phyloP scores from a whole-genome alignment of 2,113 vertebrate species.

The Chelonoidis abingdonii region DNA sequence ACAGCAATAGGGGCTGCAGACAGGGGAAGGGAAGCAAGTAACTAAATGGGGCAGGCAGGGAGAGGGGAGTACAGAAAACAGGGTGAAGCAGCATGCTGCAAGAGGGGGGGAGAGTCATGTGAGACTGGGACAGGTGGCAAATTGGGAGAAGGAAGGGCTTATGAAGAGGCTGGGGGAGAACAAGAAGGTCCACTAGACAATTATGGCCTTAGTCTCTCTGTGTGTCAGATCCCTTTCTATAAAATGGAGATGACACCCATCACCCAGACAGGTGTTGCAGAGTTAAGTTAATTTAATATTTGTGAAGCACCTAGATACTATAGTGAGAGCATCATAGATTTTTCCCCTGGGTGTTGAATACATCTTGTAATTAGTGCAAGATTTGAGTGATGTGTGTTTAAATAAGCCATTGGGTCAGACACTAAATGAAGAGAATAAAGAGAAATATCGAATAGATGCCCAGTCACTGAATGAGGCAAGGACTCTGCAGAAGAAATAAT shows the following conservation, averaged over 20 bases:
- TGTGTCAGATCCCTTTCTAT: background rate
- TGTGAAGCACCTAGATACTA: background rate
- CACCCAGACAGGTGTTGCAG: background rate
- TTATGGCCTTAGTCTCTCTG: background rate
- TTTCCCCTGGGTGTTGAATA: background rate
- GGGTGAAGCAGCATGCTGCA: too few species aligned
- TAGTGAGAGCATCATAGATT: background rate
- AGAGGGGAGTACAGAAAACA: too few species aligned
- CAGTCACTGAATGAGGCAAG: too few species aligned
- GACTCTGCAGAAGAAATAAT: background rate
- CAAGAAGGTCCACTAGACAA: too few species aligned
- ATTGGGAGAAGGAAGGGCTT: too few species aligned
- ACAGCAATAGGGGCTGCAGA: too few species aligned
- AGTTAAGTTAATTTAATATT: background rate
- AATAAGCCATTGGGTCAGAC: background rate
- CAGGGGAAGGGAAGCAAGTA: too few species aligned
- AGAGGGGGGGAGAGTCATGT: too few species aligned
- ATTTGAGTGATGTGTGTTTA: background rate
- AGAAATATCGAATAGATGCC: background rate
- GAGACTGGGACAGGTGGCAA: too few species aligned
- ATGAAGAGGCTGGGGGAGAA: too few species aligned
- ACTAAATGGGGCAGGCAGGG: too few species aligned
- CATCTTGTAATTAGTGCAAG: background rate
- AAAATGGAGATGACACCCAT: background rate
- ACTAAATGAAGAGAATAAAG: background rate